Base-by-base conservation (phyloP, 2,888 invertebrate species). In the Sthenelais limicola region DNA sequence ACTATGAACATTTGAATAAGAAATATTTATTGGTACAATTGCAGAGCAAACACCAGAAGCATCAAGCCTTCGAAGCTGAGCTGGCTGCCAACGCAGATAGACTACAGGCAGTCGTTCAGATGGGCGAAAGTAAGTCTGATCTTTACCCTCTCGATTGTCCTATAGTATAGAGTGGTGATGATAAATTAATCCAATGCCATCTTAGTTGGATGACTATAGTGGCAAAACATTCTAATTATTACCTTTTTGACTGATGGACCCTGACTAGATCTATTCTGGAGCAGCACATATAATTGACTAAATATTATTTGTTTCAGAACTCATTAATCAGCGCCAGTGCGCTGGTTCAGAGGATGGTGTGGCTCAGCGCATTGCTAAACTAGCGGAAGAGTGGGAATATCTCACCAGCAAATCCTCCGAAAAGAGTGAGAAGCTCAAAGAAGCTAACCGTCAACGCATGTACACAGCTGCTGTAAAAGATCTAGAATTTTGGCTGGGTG, bases 21-120 rank as follows among this genome's bases (percentile, higher is more conserved):
- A n/a, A n/a, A n/a, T n/a, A n/a, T n/a, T n/a, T n/a, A n/a, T n/a
- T n/a, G n/a, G n/a, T n/a, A n/a, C n/a, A n/a, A n/a, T n/a, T n/a
- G 28, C 82, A 90, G 86, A 90, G 97, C 47, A 99, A 99, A 88
- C 98, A 98, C 89, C 99, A 99, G 90, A 99, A 99, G 88, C 99
- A 99, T 90, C 98, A 99, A 89, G 99, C 99, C 0, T 99, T 99
- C 89, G 99, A 99, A 89, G 98, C 99, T 0, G 99, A 99, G 88
- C 89, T 99, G 84, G 97, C 98, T 0, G 99, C 99, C 56, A 99
- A 99, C 89, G 96, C 98, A 0, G 99, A 99, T 87, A 92, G 99
- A 77, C 97, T 99, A 80, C 96, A 97, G 88, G 94, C 95, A 51
- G 95, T 99, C 68, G 90, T 99, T 77, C 95, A 94, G 24, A 97